phyloP scores from a whole-genome alignment of 2,888 invertebrate genomes.

The Bembecia ichneumoniformis region DNA sequence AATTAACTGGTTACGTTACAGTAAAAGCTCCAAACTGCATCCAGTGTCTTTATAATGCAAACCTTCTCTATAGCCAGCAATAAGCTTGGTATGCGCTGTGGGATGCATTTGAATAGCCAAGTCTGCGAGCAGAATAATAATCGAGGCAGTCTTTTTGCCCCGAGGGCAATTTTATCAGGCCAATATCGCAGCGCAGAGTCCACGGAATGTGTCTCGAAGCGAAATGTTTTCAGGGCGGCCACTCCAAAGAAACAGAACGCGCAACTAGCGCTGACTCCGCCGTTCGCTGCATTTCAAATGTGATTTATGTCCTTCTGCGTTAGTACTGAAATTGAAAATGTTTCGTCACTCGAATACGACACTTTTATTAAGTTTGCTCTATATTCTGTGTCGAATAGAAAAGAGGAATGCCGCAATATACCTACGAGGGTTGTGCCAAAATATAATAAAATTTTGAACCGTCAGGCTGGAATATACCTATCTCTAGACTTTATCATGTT shows the following conservation, averaged over 20 bases:
- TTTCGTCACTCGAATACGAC: slow-evolving; percentile 30
- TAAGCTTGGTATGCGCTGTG: background rate
- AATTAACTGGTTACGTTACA: background rate
- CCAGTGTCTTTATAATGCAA: background rate
- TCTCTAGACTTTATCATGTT: too few relatives aligned
- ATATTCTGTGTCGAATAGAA: background rate
- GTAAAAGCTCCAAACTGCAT: background rate
- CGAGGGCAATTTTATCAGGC: background rate
- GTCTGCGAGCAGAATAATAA: background rate
- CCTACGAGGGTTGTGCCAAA: background rate
- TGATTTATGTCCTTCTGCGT: slow-evolving; percentile 49
- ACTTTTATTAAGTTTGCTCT: slow-evolving; percentile 32
- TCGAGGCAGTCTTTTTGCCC: background rate
- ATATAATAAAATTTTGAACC: too few relatives aligned
- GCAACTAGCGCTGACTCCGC: slow-evolving; percentile 11
- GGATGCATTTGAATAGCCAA: background rate
- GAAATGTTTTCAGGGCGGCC: slow-evolving; percentile 9
- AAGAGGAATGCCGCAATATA: background rate
- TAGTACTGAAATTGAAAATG: slow-evolving; percentile 44
- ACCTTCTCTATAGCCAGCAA: background rate
- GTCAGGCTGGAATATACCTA: too few relatives aligned
- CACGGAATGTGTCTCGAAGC: slow-evolving; percentile 20
- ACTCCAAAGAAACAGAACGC: background rate
- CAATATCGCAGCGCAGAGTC: background rate
- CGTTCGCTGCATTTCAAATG: slow-evolving; percentile 44